Evolutionary conservation across 2,113 vertebrate genomes (phyloP).

Genomic region (Climacteris rufus): DNA sequence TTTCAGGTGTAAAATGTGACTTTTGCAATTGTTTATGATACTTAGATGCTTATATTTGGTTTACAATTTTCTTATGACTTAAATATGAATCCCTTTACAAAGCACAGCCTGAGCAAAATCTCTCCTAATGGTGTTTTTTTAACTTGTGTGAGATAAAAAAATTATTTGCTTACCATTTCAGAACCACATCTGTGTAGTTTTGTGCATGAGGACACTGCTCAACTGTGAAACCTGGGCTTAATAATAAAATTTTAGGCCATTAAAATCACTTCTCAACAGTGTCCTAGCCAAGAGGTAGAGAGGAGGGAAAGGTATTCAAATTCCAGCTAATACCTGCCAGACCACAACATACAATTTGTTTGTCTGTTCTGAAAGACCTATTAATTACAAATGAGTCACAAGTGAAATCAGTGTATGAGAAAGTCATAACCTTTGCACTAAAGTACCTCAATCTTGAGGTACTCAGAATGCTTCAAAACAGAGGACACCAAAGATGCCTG

Average conservation of each 20-base stretch:
- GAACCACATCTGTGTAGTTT: not conserved
- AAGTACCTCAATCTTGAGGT: not conserved
- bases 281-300: not conserved
- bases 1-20: not conserved
- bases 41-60: not conserved
- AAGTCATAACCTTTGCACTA: not conserved
- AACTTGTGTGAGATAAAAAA: not conserved
- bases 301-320: not conserved
- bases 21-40: not conserved
- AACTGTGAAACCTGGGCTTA: not conserved
- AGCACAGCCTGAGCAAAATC: not conserved
- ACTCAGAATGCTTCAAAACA: not conserved
- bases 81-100: not conserved
- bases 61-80: not conserved
- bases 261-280: not conserved
- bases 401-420: not conserved
- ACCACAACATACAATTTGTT: not conserved
- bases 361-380: not conserved
- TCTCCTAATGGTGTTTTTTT: not conserved
- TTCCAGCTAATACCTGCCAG: not conserved
- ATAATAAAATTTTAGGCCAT: not conserved
- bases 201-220: not conserved
- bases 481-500: not conserved
- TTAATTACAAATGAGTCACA: not conserved
- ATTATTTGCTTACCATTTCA: not conserved